Evolutionary conservation across 2,888 invertebrate species (phyloP).

Genomic region (Hyposoter didymator): DNA sequence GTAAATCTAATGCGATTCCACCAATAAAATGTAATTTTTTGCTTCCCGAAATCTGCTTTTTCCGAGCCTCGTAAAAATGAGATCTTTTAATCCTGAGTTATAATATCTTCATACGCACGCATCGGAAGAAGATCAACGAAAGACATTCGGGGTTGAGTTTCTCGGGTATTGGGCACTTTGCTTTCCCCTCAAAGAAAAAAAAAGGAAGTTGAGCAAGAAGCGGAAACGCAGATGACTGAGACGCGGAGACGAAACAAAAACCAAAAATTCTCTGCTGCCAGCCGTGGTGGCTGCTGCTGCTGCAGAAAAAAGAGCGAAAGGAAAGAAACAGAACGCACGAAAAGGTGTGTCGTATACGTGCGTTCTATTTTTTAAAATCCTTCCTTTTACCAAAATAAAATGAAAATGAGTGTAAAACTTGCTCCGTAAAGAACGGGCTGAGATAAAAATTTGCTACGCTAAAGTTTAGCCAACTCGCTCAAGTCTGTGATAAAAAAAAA

Average conservation of each 20-base stretch:
- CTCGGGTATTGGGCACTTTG: slow-evolving; percentile 12
- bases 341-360: neutral
- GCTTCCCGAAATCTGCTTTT: neutral
- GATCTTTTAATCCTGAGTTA: slow-evolving; percentile 6
- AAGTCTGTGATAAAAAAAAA: neutral
- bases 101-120: neutral
- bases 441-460: neutral
- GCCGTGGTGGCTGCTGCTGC: neutral
- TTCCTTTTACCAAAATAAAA: neutral
- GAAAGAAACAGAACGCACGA: neutral
- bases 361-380: neutral
- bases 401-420: neutral
- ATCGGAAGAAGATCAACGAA: slow-evolving; percentile 25
- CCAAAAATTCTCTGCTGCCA: slow-evolving; percentile 13
- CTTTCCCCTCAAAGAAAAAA: neutral
- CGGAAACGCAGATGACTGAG: slow-evolving; percentile 44
- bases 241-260: neutral
- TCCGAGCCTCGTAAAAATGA: neutral
- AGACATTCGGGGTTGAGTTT: neutral
- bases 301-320: neutral
- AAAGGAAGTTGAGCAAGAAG: slow-evolving; percentile 19
- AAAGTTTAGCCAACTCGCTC: neutral
- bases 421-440: neutral
- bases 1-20: neutral
- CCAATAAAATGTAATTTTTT: neutral